phyloP scores from a whole-genome alignment of 2,113 vertebrate genomes.

The Podarcis muralis region DNA sequence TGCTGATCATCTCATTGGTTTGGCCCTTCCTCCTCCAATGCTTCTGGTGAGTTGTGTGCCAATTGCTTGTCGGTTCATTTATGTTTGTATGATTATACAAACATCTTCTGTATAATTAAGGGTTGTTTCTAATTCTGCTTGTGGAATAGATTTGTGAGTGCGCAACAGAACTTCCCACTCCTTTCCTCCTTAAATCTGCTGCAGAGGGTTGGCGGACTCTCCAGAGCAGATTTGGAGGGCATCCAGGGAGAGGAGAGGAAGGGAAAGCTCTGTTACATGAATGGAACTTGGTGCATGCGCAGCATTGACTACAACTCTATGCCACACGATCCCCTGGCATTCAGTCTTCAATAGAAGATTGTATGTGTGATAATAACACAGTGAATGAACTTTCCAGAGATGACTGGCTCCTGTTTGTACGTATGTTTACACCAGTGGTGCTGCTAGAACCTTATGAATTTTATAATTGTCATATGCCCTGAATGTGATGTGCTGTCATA shows the following conservation, averaged over 20 bases:
- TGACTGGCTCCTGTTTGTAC: neutral
- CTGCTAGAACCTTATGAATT: neutral
- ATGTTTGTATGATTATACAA: neutral
- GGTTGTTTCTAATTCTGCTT: too few species aligned
- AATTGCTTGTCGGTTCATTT: neutral
- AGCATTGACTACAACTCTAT: too few species aligned
- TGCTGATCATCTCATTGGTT: neutral
- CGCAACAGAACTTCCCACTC: too few species aligned
- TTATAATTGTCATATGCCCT: neutral
- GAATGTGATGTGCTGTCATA: neutral
- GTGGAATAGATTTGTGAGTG: too few species aligned
- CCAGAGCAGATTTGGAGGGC: too few species aligned
- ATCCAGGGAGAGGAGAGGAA: too few species aligned
- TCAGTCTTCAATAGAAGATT: neutral
- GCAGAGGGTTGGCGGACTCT: too few species aligned
- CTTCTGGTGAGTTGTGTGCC: neutral
- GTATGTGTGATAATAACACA: neutral
- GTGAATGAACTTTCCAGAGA: neutral
- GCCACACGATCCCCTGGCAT: neutral
- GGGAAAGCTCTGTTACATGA: too few species aligned
- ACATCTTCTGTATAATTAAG: neutral
- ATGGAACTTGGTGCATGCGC: too few species aligned
- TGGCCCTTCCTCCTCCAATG: neutral
- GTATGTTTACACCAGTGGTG: neutral
- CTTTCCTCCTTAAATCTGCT: too few species aligned